Evolutionary conservation across 2,888 invertebrate genomes (phyloP), one percentile per base, ranked within the genome.

Genomic region (Clepsis dumicolana): DNA sequence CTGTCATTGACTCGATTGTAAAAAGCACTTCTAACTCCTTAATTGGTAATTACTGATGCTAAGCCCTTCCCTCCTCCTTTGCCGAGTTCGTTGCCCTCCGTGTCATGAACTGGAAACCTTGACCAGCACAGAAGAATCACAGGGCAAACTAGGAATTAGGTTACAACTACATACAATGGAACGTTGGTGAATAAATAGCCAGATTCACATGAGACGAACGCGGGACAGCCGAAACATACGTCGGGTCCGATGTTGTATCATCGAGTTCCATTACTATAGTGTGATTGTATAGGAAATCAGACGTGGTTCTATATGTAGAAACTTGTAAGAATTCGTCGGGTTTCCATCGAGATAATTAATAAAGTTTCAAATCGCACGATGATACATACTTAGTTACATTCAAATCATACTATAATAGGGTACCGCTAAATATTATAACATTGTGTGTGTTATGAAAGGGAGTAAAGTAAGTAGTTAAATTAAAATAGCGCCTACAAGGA

Each of bases 61-160:
- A n/a, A 53, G 52, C 35, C 35, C 35, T 35, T 35, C 56, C 35
- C 56, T 32, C 56, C 56, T 14, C 7, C 21, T 56, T 35, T 14
- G 56, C 7, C 32, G 35, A 56, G 56, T 35, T 56, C 35, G 35
- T 56, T 56, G 56, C 18, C 29, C 56, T 35, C 56, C n/a, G 14
- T 56, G 25, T 24, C 52, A 21, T 56, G 35, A 56, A 32, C 56
- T 35, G n/a, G 14, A 21, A n/a, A 56, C 56, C 56, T 56, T 56
- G 56, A 56, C 56, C 35, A n/a, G 24, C 5, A 14, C 41, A 18
- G 16, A 10, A 48, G 21, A 10, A 18, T 21, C 4, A 12, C 10
- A 35, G 10, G 4, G 18, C 48, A 21, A 10, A 18, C 48, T 48
- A 48, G 4, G 48, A 48, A 48, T 48, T 48, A 10, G 48, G 48